Base-by-base conservation (phyloP, 2,888 invertebrate species). In the Agrilus cyanescens region DNA sequence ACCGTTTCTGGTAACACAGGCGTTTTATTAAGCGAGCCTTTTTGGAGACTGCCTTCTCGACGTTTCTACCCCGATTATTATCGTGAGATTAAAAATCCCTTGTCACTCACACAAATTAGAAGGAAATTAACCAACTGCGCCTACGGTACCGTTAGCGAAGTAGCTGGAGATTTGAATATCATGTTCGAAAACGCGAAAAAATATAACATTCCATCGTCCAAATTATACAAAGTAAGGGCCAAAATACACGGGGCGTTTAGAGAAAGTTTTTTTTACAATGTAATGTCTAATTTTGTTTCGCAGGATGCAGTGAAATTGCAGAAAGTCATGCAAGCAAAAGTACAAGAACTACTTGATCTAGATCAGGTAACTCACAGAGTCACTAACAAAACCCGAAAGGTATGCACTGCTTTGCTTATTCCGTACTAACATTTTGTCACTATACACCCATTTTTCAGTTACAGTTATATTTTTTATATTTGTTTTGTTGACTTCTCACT, bases 111-210 rank as follows among this genome's bases (percentile, higher is more conserved):
- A 53, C 93, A 95, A 70, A 95, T 98, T 46, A 76, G 81, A 52
- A 81, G 80, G 44, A 89, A 88, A 62, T 74, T 90, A n/a, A 75
- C 81, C 56, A 80, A 80, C 51, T 85, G 85, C 16, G 80, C 78
- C 52, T 93, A 91, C 61, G 83, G 82, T 0, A 87, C 85, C 10
- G 72, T 94, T 1, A 85, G 84, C 20, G 90, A 94, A 63, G 80
- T 97, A 33, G 89, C 93, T 1, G 85, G 85, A 1, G 97, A 98
- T 62, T 77, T 98, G 72, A 93, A 91, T 60, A 79, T 94, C 38
- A 91, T 97, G 83, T 90, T 97, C 65, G 91, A 94, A 61, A 98
- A 98, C 68, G 97, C 97, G 10, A 88, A 86, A 62, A 82, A 83
- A 56, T 93, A 91, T 62, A 91, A 90, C 65, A 70, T 83, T 35